Percentiles rank a stretch among this genome's conserved stretches.
Conservation (phyloP, 2,797 vertebrate species). For the Acanthiza pusilla region DNA sequence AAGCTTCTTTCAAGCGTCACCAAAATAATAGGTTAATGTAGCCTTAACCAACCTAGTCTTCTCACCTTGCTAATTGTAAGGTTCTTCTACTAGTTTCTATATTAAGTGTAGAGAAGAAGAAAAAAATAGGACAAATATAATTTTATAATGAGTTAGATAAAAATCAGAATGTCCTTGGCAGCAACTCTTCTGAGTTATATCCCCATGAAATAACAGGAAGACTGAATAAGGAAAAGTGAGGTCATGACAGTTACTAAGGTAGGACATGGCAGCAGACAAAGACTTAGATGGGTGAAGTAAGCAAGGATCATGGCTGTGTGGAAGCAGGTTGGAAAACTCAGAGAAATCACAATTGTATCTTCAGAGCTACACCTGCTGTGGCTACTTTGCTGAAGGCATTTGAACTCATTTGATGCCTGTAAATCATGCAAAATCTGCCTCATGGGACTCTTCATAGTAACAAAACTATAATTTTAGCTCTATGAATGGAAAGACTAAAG, state of each 20-base stretch:
- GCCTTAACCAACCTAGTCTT: neutral
- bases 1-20: neutral
- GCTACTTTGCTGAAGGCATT: neutral
- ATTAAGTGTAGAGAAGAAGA: neutral
- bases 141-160: constrained; percentile 11
- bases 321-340: neutral
- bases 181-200: neutral
- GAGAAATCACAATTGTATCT: neutral
- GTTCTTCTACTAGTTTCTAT: constrained; percentile 1
- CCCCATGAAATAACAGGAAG: neutral
- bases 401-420: neutral
- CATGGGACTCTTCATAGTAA: neutral
- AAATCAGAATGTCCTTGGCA: constrained; percentile 14
- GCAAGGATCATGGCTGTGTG: neutral
- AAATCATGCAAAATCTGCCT: neutral
- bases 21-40: neutral
- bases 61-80: neutral
- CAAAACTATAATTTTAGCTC: neutral
- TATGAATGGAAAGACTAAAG: neutral
- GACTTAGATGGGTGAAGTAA: neutral
- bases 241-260: neutral
- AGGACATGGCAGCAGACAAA: neutral
- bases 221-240: neutral
- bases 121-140: constrained; percentile 12
- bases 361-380: neutral